A percentile compares a stretch with the other conserved stretches of the same genome.
phyloP scores from a whole-genome alignment of 2,113 vertebrate species.

The Butastur rufipennis region DNA sequence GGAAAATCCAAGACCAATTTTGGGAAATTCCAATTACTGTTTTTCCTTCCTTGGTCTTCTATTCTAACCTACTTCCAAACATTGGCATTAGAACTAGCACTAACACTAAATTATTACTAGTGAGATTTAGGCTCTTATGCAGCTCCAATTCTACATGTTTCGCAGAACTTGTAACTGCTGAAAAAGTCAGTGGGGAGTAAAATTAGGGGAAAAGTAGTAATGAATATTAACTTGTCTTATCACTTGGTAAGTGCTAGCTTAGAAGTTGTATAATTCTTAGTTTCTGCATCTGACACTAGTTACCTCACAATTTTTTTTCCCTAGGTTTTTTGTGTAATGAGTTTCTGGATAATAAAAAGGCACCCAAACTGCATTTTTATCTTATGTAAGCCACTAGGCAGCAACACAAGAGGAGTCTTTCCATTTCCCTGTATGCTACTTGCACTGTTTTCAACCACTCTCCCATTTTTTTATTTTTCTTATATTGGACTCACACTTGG shows the following conservation, averaged over 20 bases:
- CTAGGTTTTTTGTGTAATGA: not conserved
- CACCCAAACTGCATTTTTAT: not conserved
- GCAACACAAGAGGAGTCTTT: rapidly evolving
- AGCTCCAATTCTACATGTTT: not conserved
- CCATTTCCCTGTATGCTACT: not conserved
- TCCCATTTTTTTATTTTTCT: not conserved
- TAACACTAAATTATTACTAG: not conserved
- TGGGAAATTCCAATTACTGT: not conserved
- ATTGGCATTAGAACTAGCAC: not conserved
- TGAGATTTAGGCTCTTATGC: not conserved
- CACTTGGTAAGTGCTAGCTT: not conserved
- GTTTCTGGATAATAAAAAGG: not conserved
- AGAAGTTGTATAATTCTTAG: not conserved
- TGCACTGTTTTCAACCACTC: not conserved
- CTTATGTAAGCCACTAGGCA: not conserved
- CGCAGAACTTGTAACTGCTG: not conserved
- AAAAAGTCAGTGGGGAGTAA: not conserved
- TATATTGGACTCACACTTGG: not conserved
- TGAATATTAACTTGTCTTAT: not conserved
- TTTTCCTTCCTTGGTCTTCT: not conserved
- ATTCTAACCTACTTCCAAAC: not conserved
- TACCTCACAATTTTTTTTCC: not conserved
- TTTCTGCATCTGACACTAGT: not conserved
- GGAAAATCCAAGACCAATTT: not conserved
- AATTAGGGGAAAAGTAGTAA: not conserved